Conservation (phyloP, 37 sponge, comb jelly and placozoan species). For the Halichondria panicea region DNA sequence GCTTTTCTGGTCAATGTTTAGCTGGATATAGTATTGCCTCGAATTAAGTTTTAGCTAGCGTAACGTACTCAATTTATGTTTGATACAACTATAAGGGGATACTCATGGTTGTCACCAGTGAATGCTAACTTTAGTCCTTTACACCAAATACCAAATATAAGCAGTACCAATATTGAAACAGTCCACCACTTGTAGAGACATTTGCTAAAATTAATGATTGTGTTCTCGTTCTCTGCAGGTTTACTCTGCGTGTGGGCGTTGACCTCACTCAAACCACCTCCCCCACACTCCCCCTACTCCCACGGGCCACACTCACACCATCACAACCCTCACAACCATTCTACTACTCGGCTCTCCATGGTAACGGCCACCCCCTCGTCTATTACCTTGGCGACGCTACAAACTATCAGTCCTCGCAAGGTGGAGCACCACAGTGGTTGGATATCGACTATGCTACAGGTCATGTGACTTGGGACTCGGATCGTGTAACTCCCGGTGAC, state of each 20-base stretch:
- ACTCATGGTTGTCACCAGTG: too few species aligned
- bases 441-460: constrained; percentile 59
- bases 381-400: constrained; percentile 49
- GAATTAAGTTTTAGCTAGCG: too few species aligned
- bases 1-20: too few species aligned
- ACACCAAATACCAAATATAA: too few species aligned
- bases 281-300: constrained; percentile 51
- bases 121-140: too few species aligned
- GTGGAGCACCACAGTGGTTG: constrained; percentile 65
- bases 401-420: constrained; percentile 71
- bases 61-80: too few species aligned
- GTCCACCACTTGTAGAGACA: too few species aligned
- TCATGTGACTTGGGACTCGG: constrained; percentile 67
- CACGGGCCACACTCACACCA: constrained; percentile 39
- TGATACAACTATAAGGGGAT: too few species aligned
- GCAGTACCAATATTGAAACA: too few species aligned
- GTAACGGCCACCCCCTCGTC: constrained; percentile 53
- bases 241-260: constrained; percentile 43
- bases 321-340: constrained; percentile 27
- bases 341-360: constrained; percentile 35
- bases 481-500: constrained; percentile 52
- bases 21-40: too few species aligned
- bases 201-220: too few species aligned
- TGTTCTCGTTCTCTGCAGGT: constrained; percentile 26
- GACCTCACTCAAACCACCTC: constrained; percentile 64